Base-by-base conservation (phyloP, 2,888 invertebrate species). In the Diarsia rubi region DNA sequence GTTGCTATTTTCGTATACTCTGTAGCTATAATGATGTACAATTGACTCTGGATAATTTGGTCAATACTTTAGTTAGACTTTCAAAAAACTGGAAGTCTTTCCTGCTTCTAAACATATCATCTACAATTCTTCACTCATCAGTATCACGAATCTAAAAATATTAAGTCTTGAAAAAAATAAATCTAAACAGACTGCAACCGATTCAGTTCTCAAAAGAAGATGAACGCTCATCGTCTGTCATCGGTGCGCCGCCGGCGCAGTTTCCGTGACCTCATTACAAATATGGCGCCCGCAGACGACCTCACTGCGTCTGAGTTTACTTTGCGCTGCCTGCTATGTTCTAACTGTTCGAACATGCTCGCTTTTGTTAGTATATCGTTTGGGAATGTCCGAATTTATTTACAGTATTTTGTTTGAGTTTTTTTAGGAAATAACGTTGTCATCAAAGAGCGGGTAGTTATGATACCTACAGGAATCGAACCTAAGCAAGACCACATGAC, bases 211-310 rank as follows among this genome's bases (percentile, higher is more conserved):
- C 47, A 70, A 82, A 78, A 85, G 88, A 81, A 83, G 83, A 86
- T 82, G 67, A 64, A 74, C 82, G 76, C 70, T 77, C 73, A 73
- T 75, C 76, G 73, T 86, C 82, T 81, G 44, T 82, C 80, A 86
- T 78, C 79, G 79, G 44, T 88, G 93, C 93, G 93, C 92, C 75
- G 84, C 92, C 75, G 84, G 92, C 93, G 93, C 93, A 91, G 88
- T 89, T 88, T 91, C 94, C 94, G 90, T 95, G 95, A 95, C 95
- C 95, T 89, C 91, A 90, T 93, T 94, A 88, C 82, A 42, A 91
- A 92, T 91, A 93, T 93, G 94, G 93, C 92, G 93, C 89, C 89
- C 88, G 90, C 88, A 62, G 86, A 81, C 92, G 94, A 93, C 93
- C 94, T 94, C 92, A 89, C 84, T 73, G 72, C 87, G 87, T 82